These are phyloP conservation scores for Aphis gossypii DNA, from an alignment of 1,140 invertebrate genomes.

Conservation along the genomic window DNA sequence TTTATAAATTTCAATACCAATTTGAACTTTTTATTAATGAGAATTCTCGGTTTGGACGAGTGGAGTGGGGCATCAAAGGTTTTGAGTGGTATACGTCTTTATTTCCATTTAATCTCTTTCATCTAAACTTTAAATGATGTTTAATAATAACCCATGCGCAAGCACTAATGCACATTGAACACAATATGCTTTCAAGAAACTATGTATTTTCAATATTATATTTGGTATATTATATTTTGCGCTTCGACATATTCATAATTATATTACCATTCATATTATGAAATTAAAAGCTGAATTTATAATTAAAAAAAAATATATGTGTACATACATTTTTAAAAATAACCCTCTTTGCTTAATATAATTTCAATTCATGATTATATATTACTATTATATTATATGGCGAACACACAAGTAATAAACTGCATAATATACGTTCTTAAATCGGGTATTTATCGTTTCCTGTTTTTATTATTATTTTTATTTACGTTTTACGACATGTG, in stretches of 20 bases:
- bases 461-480: constrained; percentile 13
- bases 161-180: no score
- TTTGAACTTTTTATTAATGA: background rate
- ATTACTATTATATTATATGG: background rate
- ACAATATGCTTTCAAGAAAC: background rate
- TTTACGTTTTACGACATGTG: background rate
- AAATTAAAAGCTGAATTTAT: background rate
- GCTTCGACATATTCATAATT: background rate
- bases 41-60: background rate
- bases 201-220: background rate
- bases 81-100: background rate
- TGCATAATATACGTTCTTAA: background rate
- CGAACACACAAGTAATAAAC: background rate
- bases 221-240: background rate
- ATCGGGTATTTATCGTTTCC: constrained; percentile 1
- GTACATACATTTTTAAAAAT: background rate
- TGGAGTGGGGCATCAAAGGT: background rate
- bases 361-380: background rate
- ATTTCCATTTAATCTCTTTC: background rate
- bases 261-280: background rate
- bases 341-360: background rate
- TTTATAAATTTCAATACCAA: background rate
- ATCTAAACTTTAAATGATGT: background rate
- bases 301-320: background rate
- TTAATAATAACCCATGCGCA: no score